Conservation (phyloP, 2,113 vertebrate genomes). For the Melanotaenia duboulayi region DNA sequence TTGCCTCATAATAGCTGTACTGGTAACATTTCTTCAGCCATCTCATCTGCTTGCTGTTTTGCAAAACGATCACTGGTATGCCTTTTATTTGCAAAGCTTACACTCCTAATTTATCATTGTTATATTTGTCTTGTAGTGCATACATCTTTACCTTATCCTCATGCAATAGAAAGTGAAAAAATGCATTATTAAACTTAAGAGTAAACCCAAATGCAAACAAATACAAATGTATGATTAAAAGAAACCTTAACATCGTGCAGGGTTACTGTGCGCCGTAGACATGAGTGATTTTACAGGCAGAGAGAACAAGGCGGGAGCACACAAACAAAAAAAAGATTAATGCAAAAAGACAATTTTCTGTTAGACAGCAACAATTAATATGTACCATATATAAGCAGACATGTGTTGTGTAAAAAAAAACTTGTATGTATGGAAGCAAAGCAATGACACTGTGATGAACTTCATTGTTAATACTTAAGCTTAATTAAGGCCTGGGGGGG, state of each 20-base stretch:
- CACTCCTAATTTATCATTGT: background rate
- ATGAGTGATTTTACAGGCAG: conserved; percentile 49
- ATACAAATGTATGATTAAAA: background rate
- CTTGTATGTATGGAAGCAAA: conserved; percentile 78
- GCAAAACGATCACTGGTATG: conserved; percentile 8
- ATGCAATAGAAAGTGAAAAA: background rate
- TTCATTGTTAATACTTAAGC: conserved; percentile 77
- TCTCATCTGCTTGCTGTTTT: background rate
- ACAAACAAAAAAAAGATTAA: conserved; percentile 21
- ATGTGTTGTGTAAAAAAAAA: conserved; percentile 41
- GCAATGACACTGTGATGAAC: conserved; percentile 63
- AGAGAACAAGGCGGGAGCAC: conserved; percentile 7
- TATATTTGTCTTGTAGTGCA: background rate
- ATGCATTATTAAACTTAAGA: background rate
- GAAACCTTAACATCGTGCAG: background rate
- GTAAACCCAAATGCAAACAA: background rate
- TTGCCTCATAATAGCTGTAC: background rate
- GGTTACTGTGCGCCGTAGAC: conserved; percentile 20
- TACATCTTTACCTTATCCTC: background rate
- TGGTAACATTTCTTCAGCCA: background rate
- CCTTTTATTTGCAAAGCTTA: no score
- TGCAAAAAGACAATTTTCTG: conserved; percentile 8
- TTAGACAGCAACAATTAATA: conserved; percentile 42
- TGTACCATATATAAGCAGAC: conserved; percentile 41
- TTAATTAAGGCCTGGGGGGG: conserved; percentile 72